These are phyloP conservation scores for Cuniculus paca DNA, from an alignment of 2,797 vertebrate species.

Conservation along the genomic window DNA sequence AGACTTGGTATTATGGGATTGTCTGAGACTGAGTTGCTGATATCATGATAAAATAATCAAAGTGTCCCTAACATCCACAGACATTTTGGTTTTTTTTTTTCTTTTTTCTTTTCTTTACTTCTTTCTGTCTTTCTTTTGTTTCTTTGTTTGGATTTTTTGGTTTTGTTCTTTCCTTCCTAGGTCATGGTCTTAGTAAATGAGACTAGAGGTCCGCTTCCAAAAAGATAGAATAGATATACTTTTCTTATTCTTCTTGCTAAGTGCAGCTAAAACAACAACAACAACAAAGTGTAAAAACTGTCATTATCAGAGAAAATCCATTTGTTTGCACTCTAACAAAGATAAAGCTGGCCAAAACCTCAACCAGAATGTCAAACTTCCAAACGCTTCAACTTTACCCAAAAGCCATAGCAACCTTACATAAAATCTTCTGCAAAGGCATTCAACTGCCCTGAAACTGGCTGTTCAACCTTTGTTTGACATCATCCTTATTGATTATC, in stretches of 20 bases:
- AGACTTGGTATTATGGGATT: not conserved
- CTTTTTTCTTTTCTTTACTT: too few relatives aligned
- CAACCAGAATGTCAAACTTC: not conserved
- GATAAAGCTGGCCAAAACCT: not conserved
- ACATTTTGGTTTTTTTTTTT: not conserved
- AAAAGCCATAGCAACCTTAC: not conserved
- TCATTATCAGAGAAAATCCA: not conserved
- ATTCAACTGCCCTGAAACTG: not conserved
- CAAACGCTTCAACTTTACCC: not conserved
- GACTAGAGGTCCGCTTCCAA: not conserved
- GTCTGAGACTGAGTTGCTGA: not conserved
- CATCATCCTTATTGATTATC: not conserved
- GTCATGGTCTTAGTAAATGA: not conserved
- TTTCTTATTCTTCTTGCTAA: not conserved
- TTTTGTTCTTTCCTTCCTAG: not conserved
- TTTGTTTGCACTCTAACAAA: not conserved
- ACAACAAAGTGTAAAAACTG: not conserved
- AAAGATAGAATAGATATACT: not conserved
- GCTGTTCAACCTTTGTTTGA: not conserved
- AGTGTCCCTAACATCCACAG: not conserved
- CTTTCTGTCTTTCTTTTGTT: not conserved
- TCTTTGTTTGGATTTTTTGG: not conserved
- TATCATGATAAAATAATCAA: slow-evolving; percentile 27
- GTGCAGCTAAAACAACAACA: not conserved
- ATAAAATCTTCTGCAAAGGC: not conserved